Percentiles rank a stretch among this genome's conserved stretches.
Evolutionary conservation across 2,113 vertebrate species (phyloP).

Genomic region (Psephotus haematonotus): DNA sequence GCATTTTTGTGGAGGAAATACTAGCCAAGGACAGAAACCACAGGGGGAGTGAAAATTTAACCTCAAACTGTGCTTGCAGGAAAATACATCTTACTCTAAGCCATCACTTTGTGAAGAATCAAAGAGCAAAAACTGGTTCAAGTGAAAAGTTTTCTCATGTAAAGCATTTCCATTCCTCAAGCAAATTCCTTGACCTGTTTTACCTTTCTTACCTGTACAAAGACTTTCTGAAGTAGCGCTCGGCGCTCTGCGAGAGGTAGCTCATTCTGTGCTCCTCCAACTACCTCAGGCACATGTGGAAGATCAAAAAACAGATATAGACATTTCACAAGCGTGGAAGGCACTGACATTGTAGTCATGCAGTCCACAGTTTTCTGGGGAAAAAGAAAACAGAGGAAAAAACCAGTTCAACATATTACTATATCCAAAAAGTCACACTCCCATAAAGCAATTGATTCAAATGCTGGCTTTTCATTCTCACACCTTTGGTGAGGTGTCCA

Average conservation of each 20-base stretch:
- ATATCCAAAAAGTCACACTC: background rate
- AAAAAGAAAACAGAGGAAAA: constrained; percentile 24
- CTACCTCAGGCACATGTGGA: constrained; percentile 93
- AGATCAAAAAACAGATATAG: constrained; percentile 99
- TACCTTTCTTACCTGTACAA: constrained; percentile 87
- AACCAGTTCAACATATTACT: background rate
- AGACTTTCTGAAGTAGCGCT: constrained; percentile 95
- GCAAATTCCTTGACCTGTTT: background rate
- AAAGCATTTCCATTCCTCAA: background rate
- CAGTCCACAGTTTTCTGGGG: constrained; percentile 98
- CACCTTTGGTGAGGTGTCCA: background rate
- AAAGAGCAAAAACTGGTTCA: background rate
- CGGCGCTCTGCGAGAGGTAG: constrained; percentile 92
- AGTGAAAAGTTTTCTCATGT: background rate
- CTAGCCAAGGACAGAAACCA: background rate
- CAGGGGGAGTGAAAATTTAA: background rate
- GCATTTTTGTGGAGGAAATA: background rate
- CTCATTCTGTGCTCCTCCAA: constrained; percentile 88
- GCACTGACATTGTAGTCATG: constrained; percentile 99
- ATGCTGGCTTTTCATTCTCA: background rate
- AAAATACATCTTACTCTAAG: background rate
- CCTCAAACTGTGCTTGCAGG: background rate
- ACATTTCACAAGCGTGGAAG: constrained; percentile 98
- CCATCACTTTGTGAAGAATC: background rate
- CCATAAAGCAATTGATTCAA: background rate